Evolutionary conservation across 1,140 invertebrate species (phyloP).

Genomic region (Panonychus citri): DNA sequence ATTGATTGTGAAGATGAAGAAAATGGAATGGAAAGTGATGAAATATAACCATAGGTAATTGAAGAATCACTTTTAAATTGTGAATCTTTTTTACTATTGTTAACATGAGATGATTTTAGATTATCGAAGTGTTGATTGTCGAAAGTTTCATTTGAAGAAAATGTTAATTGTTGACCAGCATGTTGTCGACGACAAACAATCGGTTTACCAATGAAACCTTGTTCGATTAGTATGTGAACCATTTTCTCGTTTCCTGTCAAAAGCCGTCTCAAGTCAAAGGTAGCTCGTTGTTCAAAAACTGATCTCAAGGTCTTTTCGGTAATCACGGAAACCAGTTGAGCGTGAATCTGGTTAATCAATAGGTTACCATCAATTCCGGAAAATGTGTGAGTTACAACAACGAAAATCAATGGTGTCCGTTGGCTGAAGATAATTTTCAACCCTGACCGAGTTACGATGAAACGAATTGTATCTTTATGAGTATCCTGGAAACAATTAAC

Average conservation of each 20-base stretch:
- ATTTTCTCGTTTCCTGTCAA: conserved; percentile 9
- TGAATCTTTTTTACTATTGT: no score
- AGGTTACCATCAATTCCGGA: conserved; percentile 5
- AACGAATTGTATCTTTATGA: conserved; percentile 7
- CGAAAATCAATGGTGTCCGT: conserved; percentile 9
- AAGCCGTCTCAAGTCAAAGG: conserved; percentile 10
- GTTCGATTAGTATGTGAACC: conserved; percentile 1
- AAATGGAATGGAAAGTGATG: background rate
- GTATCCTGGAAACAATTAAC: conserved; percentile 6
- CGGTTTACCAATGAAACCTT: background rate
- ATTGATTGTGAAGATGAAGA: background rate
- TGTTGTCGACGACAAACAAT: background rate
- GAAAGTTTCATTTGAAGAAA: background rate
- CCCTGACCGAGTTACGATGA: background rate
- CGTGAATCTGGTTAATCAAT: conserved; percentile 10
- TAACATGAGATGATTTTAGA: no score
- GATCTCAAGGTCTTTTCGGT: conserved; percentile 8
- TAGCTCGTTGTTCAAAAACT: conserved; percentile 10
- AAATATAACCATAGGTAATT: background rate
- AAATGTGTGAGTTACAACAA: conserved; percentile 6
- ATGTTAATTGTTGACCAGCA: background rate
- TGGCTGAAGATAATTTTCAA: conserved; percentile 9
- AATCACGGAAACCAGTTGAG: conserved; percentile 11
- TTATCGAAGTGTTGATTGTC: no score
- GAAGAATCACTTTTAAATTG: background rate